Base-by-base conservation (phyloP, 1,140 invertebrate genomes). In the Macrocentrus cingulum region DNA sequence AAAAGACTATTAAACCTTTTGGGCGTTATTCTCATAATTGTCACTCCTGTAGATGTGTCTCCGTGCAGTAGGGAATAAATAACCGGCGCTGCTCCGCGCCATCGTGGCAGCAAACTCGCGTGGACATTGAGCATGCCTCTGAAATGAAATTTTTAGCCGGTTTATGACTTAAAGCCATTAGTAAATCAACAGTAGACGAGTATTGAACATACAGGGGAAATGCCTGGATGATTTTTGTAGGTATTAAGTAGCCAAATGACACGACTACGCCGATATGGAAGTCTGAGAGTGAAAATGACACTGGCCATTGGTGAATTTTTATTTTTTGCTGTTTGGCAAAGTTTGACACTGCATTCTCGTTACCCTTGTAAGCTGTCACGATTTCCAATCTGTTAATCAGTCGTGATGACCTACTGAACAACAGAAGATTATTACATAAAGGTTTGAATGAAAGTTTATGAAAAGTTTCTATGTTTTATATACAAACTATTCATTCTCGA, bases 61-160 rank as follows among this genome's bases (percentile, higher is more conserved):
- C 91, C 92, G 80, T 90, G 87, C 53, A 91, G 83, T 51, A 96
- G 80, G n/a, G 91, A 84, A 77, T 94, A 84, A 60, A 89, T 83
- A 42, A 97, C 88, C 2, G 94, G 94, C 8, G 92, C 87, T 39
- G 95, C 92, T 25, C 96, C 96, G 75, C 95, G 81, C 92, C 94
- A 98, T 60, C 90, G 82, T 20, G 96, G 96, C 63, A 99, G 74
- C 25, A 98, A 72, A 78, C 93, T 96, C 8, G 87, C 91, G 80
- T 98, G 96, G 1, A 97, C 87, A 83, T 95, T 95, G 34, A 95
- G 79, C 81, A 95, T 92, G 11, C 95, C 95, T 75, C 92, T 95
- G 62, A 83, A 82, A 59, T 65, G 3, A 11, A 37, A 50, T 11
- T 57, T 34, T 25, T 39, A 18, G 1, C 9, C 42, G 44, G 29